Evolutionary conservation across 2,113 vertebrate species (phyloP), one percentile per base, ranked within the genome.

Genomic region (Albula goreensis): DNA sequence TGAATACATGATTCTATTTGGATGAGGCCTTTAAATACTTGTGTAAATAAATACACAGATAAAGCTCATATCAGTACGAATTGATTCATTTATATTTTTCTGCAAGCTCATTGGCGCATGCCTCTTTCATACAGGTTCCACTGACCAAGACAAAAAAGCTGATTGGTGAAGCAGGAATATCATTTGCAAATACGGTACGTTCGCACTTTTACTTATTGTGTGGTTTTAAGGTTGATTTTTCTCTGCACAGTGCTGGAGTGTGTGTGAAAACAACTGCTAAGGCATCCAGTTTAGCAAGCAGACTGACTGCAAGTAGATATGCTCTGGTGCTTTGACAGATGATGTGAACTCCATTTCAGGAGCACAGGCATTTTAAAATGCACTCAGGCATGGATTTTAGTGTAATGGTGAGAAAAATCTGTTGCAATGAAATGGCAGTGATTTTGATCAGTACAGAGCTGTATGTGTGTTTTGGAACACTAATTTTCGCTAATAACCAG

Each of bases 131-230:
- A n/a, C 91, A 99, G 98, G 97, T 91, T 78, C 97, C 98, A 0
- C 92, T 99, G 0, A 97, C 92, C 90, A 99, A 99, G 92, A 97
- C 97, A 0, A 96, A 94, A 57, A 95, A 96, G 70, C 96, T 99
- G 0, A 97, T 99, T 15, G 98, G 96, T 1, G 97, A 97, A 50
- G 96, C 95, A 87, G 98, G 98, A 53, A 94, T 99, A 81, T 96
- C 96, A 0, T 99, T 99, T 87, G 92, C 94, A 9, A 99, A 97
- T 0, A 96, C 97, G 7, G 98, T 99, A 90, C 97, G 97, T 95
- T 25, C 11, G 22, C 7, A 41, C 63, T 0, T 52, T 15, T 89
- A 5, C 5, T n/a, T 41, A 7, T 49, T 50, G 19, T 0, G 25
- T 13, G 41, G 79, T 13, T n/a, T 4, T 22, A 3, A 57, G 52